Evolutionary conservation across 2,888 invertebrate genomes (phyloP).

Genomic region (Salticus scenicus): DNA sequence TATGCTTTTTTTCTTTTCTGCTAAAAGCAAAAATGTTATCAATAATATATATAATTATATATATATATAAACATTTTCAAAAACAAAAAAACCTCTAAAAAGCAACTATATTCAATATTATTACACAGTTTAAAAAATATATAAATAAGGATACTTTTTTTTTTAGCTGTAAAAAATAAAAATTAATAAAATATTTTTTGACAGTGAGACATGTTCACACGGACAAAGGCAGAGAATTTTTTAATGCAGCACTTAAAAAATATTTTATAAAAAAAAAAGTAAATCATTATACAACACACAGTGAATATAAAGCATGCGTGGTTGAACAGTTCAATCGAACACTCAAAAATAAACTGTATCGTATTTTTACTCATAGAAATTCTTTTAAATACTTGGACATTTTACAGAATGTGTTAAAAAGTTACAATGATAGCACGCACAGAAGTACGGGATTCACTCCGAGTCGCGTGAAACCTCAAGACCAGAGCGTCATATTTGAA

Average conservation of each 20-base stretch:
- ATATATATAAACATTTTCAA: too few relatives aligned
- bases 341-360: conserved; percentile 72
- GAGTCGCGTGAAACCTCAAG: not conserved
- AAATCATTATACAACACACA: conserved; percentile 55
- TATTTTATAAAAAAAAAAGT: not conserved
- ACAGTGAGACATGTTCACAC: conserved; percentile 9
- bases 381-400: conserved; percentile 40
- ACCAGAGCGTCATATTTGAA: conserved; percentile 18
- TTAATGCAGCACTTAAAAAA: not conserved
- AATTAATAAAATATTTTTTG: too few relatives aligned
- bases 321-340: conserved; percentile 74
- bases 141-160: too few relatives aligned
- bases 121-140: too few relatives aligned
- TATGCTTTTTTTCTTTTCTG: too few relatives aligned
- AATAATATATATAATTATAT: too few relatives aligned
- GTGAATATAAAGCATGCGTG: conserved; percentile 73
- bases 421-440: conserved; percentile 52
- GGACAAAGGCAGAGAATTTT: conserved; percentile 19
- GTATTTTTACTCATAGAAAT: conserved; percentile 37
- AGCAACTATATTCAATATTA: too few relatives aligned
- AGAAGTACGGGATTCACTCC: conserved; percentile 25
- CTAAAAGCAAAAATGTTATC: too few relatives aligned
- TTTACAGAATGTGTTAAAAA: conserved; percentile 29
- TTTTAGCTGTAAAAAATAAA: too few relatives aligned
- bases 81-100: too few relatives aligned